These are phyloP conservation scores for Xylota segnis DNA, from an alignment of 2,888 invertebrate species.

Conservation along the genomic window DNA sequence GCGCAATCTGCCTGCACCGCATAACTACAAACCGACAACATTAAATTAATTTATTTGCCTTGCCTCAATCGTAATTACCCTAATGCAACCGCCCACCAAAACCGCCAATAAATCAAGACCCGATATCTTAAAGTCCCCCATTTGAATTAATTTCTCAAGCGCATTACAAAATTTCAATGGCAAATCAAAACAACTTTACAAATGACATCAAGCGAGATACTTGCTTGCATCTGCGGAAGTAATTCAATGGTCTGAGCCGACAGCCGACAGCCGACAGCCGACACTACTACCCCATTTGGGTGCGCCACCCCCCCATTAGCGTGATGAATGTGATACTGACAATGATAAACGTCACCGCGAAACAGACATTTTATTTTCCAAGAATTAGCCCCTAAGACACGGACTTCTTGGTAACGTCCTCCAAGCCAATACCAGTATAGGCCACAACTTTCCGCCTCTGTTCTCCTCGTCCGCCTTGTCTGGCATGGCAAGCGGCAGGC, in stretches of 20 bases:
- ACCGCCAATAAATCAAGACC: slow-evolving; percentile 59
- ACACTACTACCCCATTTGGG: background rate
- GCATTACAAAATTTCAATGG: slow-evolving; percentile 62
- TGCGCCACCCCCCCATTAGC: slow-evolving; percentile 55
- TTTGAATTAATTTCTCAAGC: slow-evolving; percentile 65
- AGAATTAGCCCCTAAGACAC: slow-evolving; percentile 43
- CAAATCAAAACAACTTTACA: slow-evolving; percentile 65
- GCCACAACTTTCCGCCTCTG: background rate
- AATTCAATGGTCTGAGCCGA: slow-evolving; percentile 38
- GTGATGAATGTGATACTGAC: slow-evolving; percentile 74
- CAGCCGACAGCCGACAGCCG: too few relatives aligned
- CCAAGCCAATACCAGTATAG: too few relatives aligned
- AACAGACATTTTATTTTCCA: slow-evolving; percentile 61
- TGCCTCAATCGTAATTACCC: slow-evolving; percentile 42
- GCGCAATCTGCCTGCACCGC: background rate
- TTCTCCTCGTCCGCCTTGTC: background rate
- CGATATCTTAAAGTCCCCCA: slow-evolving; percentile 29
- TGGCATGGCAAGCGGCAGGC: slow-evolving; percentile 2
- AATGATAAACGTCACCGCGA: slow-evolving; percentile 75
- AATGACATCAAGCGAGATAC: slow-evolving; percentile 45
- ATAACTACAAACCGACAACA: background rate
- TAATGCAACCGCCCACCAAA: slow-evolving; percentile 26
- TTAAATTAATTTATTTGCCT: slow-evolving; percentile 45
- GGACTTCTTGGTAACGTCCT: background rate
- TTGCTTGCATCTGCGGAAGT: slow-evolving; percentile 46